Percentiles rank a stretch among this genome's conserved stretches.
These are phyloP conservation scores for Paradisaea rubra DNA, from an alignment of 2,113 vertebrate species.

Conservation along the genomic window DNA sequence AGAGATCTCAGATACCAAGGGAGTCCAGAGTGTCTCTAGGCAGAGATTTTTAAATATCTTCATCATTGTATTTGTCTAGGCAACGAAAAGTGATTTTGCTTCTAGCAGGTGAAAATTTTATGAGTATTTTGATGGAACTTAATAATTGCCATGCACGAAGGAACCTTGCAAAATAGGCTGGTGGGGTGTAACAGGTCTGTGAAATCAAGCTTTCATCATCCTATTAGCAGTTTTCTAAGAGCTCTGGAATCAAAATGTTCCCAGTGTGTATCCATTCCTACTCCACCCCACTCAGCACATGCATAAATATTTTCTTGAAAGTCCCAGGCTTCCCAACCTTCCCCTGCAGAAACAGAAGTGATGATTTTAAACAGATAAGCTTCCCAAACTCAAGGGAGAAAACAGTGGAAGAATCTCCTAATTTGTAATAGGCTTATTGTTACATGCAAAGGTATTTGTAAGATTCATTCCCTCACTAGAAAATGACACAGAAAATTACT, in stretches of 20 bases:
- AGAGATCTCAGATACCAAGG: background rate
- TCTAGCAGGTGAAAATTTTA: constrained; percentile 1
- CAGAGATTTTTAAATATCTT: background rate
- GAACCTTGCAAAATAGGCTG: background rate
- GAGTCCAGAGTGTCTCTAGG: background rate
- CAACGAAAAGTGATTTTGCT: background rate
- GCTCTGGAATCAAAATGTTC: constrained; percentile 18
- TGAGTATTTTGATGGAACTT: background rate
- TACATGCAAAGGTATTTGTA: background rate
- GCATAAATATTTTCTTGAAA: background rate
- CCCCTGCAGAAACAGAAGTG: background rate
- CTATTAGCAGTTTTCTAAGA: constrained; percentile 32
- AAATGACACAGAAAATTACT: background rate
- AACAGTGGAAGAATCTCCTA: background rate
- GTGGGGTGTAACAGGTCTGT: background rate
- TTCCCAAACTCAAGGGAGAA: background rate
- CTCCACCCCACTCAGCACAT: background rate
- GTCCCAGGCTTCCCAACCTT: background rate
- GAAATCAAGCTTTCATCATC: constrained; percentile 44
- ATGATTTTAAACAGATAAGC: background rate
- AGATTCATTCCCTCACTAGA: background rate
- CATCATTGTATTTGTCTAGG: background rate
- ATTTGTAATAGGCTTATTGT: background rate
- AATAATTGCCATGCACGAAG: background rate
- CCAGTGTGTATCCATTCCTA: background rate